A percentile compares a stretch with the other conserved stretches of the same genome.
These are phyloP conservation scores for Hafferia zeledoni DNA, from an alignment of 2,797 vertebrate genomes.

Conservation along the genomic window DNA sequence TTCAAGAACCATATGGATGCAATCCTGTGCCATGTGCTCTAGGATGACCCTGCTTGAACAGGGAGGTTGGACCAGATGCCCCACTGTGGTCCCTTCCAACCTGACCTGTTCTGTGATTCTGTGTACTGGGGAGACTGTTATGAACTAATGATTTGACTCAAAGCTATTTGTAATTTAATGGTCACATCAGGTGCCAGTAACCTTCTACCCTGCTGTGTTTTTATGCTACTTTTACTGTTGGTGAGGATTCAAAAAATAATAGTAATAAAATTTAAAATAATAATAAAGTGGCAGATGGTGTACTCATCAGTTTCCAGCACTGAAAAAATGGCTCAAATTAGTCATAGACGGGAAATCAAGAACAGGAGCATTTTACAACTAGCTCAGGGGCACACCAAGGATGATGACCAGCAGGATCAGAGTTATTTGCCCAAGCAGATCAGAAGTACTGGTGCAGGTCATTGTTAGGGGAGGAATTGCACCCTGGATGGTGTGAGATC, in stretches of 20 bases:
- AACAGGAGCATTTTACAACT: constrained; percentile 23
- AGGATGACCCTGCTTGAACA: not conserved
- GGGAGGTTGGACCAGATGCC: not conserved
- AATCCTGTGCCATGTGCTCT: not conserved
- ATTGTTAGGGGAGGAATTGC: rapidly evolving
- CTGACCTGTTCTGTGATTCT: not conserved
- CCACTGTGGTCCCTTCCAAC: not conserved
- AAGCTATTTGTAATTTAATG: not conserved
- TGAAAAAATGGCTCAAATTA: constrained; percentile 62
- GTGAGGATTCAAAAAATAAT: not conserved
- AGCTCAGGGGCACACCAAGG: not conserved
- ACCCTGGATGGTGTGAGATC: not conserved
- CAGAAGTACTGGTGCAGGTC: not conserved
- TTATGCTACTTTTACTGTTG: constrained; percentile 8
- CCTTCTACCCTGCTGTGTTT: not conserved
- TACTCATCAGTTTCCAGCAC: constrained; percentile 26
- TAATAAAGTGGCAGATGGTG: constrained; percentile 9
- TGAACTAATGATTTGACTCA: not conserved
- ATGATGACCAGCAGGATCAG: not conserved
- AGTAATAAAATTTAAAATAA: not conserved
- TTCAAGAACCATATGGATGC: not conserved
- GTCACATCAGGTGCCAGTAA: not conserved
- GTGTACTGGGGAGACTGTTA: not conserved
- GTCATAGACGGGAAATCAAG: constrained; percentile 46
- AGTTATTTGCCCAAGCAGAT: not conserved